Percentiles rank a stretch among this genome's conserved stretches.
Evolutionary conservation across 2,888 invertebrate genomes (phyloP).

Genomic region (Rhagium mordax): DNA sequence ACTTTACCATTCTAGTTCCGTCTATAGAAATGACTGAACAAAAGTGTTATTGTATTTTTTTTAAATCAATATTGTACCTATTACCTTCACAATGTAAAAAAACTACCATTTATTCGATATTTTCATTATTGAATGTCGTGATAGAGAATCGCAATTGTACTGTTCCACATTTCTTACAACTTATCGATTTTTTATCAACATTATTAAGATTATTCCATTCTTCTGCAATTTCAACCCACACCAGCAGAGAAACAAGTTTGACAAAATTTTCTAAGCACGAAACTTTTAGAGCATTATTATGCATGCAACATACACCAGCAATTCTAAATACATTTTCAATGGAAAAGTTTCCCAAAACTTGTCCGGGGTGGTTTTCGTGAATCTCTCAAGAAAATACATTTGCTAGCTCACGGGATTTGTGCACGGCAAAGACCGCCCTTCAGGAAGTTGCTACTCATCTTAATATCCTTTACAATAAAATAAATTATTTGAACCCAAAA

Average conservation of each 20-base stretch:
- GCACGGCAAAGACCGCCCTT: background rate
- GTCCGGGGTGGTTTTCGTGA: conserved; percentile 12
- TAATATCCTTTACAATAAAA: conserved; percentile 10
- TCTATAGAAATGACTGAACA: background rate
- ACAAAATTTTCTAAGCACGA: background rate
- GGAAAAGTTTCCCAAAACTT: conserved; percentile 33
- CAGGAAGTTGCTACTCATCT: background rate
- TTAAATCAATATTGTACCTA: background rate
- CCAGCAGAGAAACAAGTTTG: background rate
- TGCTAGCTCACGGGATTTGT: conserved; percentile 27
- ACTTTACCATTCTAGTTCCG: background rate
- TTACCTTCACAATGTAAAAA: too few relatives aligned
- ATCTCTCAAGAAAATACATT: conserved; percentile 19
- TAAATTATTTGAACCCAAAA: conserved; percentile 5
- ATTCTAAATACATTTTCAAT: conserved; percentile 37
- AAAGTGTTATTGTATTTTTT: background rate
- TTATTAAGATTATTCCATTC: background rate
- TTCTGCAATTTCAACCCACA: background rate
- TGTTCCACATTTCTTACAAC: too few relatives aligned
- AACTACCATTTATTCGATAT: too few relatives aligned
- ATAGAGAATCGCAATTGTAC: too few relatives aligned
- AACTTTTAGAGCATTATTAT: conserved; percentile 18
- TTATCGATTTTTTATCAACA: too few relatives aligned
- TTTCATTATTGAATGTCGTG: too few relatives aligned
- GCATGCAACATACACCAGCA: conserved; percentile 32